These are phyloP conservation scores for Andrena chrysosceles DNA, from an alignment of 2,888 invertebrate species.

Conservation along the genomic window DNA sequence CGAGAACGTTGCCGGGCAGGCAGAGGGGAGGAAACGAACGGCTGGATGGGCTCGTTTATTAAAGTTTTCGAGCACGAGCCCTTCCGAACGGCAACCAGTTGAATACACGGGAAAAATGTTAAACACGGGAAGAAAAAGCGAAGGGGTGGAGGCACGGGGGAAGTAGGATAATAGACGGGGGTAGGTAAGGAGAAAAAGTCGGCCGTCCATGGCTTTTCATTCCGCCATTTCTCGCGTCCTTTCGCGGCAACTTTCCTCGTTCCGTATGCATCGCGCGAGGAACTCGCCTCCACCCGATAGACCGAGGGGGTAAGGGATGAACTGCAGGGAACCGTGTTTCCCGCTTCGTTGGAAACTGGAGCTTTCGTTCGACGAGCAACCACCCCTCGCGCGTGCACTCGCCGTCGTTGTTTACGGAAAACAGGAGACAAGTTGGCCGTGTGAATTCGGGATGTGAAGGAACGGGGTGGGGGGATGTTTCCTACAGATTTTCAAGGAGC, in stretches of 20 bases:
- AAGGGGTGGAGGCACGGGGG: neutral
- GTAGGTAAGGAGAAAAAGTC: slow-evolving; percentile 32
- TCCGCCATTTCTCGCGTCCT: slow-evolving; percentile 44
- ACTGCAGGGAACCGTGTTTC: slow-evolving; percentile 47
- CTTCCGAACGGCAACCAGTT: slow-evolving; percentile 59
- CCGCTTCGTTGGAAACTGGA: slow-evolving; percentile 39
- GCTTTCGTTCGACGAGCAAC: slow-evolving; percentile 12
- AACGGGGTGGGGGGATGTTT: no score
- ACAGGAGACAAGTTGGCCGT: slow-evolving; percentile 18
- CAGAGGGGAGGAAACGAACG: slow-evolving; percentile 17
- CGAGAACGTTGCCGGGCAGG: slow-evolving; percentile 2
- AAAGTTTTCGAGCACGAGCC: slow-evolving; percentile 51
- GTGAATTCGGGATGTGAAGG: neutral
- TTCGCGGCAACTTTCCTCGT: slow-evolving; percentile 41
- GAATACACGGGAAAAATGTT: slow-evolving; percentile 60
- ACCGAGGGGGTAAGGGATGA: slow-evolving; percentile 20
- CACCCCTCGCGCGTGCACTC: neutral
- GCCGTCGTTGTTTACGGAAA: slow-evolving; percentile 44
- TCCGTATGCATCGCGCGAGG: slow-evolving; percentile 21
- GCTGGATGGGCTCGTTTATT: slow-evolving; percentile 54
- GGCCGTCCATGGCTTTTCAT: slow-evolving; percentile 35
- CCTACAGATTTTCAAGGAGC: no score
- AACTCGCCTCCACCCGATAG: slow-evolving; percentile 22
- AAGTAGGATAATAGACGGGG: slow-evolving; percentile 25
- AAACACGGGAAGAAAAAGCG: slow-evolving; percentile 18